Base-by-base conservation (phyloP, 2,888 invertebrate genomes). In the Calameuta idolon region DNA sequence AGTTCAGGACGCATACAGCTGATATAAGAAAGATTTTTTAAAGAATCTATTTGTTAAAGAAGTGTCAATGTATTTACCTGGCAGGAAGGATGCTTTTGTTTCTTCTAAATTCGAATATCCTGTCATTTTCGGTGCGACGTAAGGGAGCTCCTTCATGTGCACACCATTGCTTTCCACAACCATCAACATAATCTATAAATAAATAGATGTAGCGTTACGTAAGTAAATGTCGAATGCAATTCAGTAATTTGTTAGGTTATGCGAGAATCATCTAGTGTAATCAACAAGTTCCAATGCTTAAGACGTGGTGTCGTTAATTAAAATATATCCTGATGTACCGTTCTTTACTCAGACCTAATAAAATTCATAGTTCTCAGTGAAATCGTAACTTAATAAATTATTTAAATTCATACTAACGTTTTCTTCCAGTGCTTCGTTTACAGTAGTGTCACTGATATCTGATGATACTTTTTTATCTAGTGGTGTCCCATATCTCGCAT, bases 101-200 rank as follows among this genome's bases (percentile, higher is more conserved):
- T 84, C 82, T 68, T 82, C 81, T 71, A 33, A 34, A 71, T 71
- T 71, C 71, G 31, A 33, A 34, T 31, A 34, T 33, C 34, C 34
- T n/a, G 86, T 80, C 73, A 86, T 79, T 81, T 87, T 84, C n/a
- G 86, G 82, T 73, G 85, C 81, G 30, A 85, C 82, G 40, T 84
- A 85, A 77, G 89, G 87, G 78, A 89, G 83, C 76, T 91, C 89
- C 83, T 89, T 89, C 85, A 87, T 87, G 76, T 88, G 87, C 81
- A 89, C 88, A 82, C 87, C 88, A 81, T 90, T 89, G 74, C 85
- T 86, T 78, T 89, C 89, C 77, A 90, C 90, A 79, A 89, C 90
- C 90, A 90, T 91, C 84, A 90, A 83, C 86, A 90, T 90, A 83
- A 91, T 91, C 91, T 90, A 83, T 79, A 87, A 85, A 87, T 81